These are phyloP conservation scores for Leucoraja ocellata DNA, from an alignment of 2,797 vertebrate genomes.

Conservation along the genomic window DNA sequence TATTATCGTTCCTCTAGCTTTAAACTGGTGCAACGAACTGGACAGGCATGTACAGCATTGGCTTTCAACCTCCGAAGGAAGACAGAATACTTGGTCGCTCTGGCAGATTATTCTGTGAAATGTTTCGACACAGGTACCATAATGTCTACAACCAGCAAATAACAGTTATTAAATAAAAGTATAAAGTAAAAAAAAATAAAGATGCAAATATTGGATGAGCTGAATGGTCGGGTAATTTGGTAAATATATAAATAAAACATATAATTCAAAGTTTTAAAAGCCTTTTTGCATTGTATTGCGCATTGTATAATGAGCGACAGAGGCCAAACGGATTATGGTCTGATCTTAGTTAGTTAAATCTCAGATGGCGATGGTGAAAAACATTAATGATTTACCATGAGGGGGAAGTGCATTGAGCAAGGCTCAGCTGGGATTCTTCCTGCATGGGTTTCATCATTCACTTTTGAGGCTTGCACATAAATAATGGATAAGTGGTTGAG, in stretches of 20 bases:
- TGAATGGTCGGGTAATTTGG: too few relatives aligned
- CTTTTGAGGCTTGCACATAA: background rate
- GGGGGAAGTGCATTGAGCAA: background rate
- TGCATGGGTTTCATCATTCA: background rate
- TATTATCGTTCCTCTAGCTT: constrained; percentile 64
- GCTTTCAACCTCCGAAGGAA: constrained; percentile 81
- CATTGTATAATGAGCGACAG: background rate
- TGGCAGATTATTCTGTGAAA: constrained; percentile 87
- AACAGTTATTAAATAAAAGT: background rate
- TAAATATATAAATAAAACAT: background rate
- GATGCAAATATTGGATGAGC: background rate
- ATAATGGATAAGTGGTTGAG: background rate
- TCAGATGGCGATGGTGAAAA: background rate
- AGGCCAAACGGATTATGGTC: background rate
- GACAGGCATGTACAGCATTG: constrained; percentile 82
- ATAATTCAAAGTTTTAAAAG: background rate
- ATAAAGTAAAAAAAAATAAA: too few relatives aligned
- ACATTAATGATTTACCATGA: too few relatives aligned
- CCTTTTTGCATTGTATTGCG: background rate
- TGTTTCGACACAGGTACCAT: constrained; percentile 87
- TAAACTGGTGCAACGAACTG: constrained; percentile 78
- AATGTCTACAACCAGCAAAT: background rate
- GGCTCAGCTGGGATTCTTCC: background rate
- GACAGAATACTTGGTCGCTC: constrained; percentile 85
- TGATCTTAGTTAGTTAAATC: background rate